Evolutionary conservation across 2,113 vertebrate genomes (phyloP).

Genomic region (Tylochromis polylepis): DNA sequence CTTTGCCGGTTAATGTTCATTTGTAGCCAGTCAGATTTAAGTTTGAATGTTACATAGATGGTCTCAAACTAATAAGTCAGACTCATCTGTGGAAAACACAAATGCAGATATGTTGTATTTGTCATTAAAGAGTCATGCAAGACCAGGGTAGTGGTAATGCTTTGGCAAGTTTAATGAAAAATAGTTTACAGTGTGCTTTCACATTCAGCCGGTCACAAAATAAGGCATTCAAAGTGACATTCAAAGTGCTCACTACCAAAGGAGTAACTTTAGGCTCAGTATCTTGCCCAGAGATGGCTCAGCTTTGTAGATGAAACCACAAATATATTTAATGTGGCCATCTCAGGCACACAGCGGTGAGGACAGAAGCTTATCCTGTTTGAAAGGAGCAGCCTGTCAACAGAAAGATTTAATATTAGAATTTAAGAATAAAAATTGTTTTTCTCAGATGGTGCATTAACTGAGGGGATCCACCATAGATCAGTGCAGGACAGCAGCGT

Average conservation of each 20-base stretch:
- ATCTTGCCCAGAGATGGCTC: no score
- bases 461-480: background rate
- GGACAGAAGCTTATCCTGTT: background rate
- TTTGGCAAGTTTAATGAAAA: background rate
- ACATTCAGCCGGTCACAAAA: background rate
- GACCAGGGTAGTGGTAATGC: background rate
- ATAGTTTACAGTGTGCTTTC: background rate
- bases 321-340: background rate
- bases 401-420: background rate
- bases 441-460: background rate
- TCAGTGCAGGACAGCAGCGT: background rate
- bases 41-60: background rate
- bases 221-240: background rate
- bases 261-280: background rate
- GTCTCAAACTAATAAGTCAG: background rate
- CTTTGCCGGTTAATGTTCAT: background rate
- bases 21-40: background rate
- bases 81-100: background rate
- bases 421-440: background rate
- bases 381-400: background rate
- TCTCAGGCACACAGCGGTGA: background rate
- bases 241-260: background rate
- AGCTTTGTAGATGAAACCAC: background rate
- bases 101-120: background rate
- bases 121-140: background rate